These are phyloP conservation scores for Smittia sp. DNA, from an alignment of 2,888 invertebrate species.

Conservation along the genomic window DNA sequence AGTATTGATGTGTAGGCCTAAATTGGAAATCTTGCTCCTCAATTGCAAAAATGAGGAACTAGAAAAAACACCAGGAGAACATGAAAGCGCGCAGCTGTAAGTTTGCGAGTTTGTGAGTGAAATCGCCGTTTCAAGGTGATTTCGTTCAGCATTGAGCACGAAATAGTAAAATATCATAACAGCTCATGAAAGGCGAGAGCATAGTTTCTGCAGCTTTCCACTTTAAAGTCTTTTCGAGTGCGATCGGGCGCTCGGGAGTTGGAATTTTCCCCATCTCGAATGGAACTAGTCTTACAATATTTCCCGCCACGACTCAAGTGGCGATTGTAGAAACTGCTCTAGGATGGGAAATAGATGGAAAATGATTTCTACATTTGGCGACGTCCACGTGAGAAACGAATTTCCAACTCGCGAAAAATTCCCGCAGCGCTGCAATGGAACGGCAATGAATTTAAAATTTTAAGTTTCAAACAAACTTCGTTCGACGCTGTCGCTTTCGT, in stretches of 20 bases:
- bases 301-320: not conserved
- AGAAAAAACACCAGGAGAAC: conserved; percentile 31
- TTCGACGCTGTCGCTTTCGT: not conserved
- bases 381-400: no score
- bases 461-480: conserved; percentile 11
- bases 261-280: not conserved
- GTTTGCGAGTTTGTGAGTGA: conserved; percentile 2
- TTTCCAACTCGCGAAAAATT: not conserved
- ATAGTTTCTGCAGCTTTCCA: not conserved
- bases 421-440: conserved; percentile 16
- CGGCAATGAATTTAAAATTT: conserved; percentile 37
- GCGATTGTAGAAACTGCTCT: not conserved
- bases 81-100: not conserved
- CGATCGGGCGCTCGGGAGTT: not conserved
- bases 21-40: conserved; percentile 34
- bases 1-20: not conserved
- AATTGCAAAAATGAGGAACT: conserved; percentile 40
- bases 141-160: conserved; percentile 37
- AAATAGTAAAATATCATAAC: conserved; percentile 41
- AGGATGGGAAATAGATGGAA: conserved; percentile 11
- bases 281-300: not conserved
- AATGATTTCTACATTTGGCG: not conserved
- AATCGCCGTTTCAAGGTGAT: conserved; percentile 39
- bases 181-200: conserved; percentile 35
- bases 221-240: not conserved